These are phyloP conservation scores for Oryzias curvinotus DNA, from an alignment of 2,113 vertebrate genomes.

Conservation along the genomic window DNA sequence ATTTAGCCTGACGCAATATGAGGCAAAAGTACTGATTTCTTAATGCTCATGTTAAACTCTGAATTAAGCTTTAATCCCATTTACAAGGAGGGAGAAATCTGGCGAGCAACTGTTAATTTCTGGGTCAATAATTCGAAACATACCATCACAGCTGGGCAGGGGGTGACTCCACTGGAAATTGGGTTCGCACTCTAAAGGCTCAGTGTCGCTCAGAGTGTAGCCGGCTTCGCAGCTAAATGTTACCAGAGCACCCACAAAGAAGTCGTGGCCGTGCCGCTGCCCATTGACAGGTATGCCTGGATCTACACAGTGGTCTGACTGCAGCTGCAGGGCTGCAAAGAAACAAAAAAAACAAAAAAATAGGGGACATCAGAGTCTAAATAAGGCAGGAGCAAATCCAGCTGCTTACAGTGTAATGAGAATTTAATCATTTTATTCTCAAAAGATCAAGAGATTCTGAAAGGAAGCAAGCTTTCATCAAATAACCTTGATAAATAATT, in stretches of 20 bases:
- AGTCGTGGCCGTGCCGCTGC: constrained; percentile 92
- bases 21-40: constrained; percentile 39
- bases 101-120: constrained; percentile 40
- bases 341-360: neutral
- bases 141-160: constrained; percentile 96
- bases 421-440: neutral
- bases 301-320: constrained; percentile 95
- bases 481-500: constrained; percentile 36
- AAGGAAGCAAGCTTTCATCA: constrained; percentile 15
- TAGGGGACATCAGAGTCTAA: neutral
- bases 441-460: constrained; percentile 20
- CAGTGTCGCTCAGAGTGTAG: constrained; percentile 87
- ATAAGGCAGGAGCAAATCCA: neutral
- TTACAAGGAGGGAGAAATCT: constrained; percentile 31
- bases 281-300: constrained; percentile 96
- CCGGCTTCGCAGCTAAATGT: constrained; percentile 93
- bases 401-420: constrained; percentile 2
- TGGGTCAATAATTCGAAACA: constrained; percentile 44
- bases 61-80: constrained; percentile 41
- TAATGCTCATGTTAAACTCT: constrained; percentile 32
- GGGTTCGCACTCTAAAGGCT: constrained; percentile 92
- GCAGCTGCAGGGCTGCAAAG: constrained; percentile 86
- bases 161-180: constrained; percentile 98
- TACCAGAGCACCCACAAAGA: constrained; percentile 94
- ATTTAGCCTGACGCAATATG: constrained; percentile 49